phyloP scores from a whole-genome alignment of 2,797 vertebrate species.

The Clarias platycephalus region DNA sequence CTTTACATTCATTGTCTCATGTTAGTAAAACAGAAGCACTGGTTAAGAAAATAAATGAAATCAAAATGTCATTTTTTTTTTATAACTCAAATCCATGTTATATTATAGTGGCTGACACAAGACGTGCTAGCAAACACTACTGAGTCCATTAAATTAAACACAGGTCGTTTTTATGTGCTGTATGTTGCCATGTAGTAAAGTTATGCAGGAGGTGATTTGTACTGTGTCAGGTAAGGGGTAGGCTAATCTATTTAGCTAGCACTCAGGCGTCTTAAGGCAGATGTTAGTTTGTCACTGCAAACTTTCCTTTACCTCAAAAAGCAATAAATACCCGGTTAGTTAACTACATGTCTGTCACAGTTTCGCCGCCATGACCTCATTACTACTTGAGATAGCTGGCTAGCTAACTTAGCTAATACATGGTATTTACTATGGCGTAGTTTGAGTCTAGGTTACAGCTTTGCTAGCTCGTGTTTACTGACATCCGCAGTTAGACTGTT shows the following conservation, averaged over 20 bases:
- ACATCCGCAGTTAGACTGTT: not conserved
- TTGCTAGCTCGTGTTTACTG: constrained; percentile 7
- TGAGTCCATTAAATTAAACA: not conserved
- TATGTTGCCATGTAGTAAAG: not conserved
- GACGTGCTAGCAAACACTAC: not conserved
- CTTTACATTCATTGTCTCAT: not conserved
- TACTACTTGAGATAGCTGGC: not conserved
- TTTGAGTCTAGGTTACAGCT: constrained; percentile 1
- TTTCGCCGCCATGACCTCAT: not conserved
- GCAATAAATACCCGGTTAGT: too few relatives aligned
- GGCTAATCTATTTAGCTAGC: not conserved
- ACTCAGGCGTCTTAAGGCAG: not conserved
- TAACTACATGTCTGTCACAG: not conserved
- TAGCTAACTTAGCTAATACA: constrained; percentile 19
- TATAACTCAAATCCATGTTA: not conserved
- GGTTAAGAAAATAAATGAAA: not conserved
- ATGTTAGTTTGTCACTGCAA: not conserved
- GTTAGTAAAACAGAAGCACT: not conserved
- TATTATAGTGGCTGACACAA: too few relatives aligned
- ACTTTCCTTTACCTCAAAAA: not conserved
- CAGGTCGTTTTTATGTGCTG: not conserved
- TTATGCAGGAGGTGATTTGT: not conserved
- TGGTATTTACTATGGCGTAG: not conserved
- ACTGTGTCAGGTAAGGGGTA: not conserved
- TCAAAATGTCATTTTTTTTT: not conserved